A percentile compares a stretch with the other conserved stretches of the same genome.
Evolutionary conservation across 2,888 invertebrate species (phyloP).

Genomic region (Zele albiditarsus): DNA sequence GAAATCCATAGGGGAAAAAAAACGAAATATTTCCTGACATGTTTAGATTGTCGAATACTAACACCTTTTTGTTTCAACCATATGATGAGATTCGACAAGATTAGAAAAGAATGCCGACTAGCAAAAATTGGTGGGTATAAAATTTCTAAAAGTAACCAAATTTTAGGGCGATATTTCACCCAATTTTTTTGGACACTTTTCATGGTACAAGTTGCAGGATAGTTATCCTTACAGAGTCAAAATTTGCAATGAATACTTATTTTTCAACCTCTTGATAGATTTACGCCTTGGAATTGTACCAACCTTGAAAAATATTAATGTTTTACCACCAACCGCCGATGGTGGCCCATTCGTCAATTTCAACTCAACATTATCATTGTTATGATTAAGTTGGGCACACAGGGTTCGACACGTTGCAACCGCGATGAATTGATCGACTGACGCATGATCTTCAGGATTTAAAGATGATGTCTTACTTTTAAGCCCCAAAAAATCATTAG

Average conservation of each 20-base stretch:
- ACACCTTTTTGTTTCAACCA: no score
- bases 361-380: conserved; percentile 47
- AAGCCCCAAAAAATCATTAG: conserved; percentile 64
- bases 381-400: conserved; percentile 57
- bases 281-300: neutral
- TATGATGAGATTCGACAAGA: no score
- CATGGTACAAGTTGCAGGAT: no score
- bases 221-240: no score
- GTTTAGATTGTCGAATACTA: no score
- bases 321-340: conserved; percentile 58
- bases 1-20: no score
- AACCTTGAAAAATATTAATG: conserved; percentile 69
- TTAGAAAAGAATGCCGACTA: no score
- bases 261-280: neutral
- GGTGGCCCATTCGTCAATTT: conserved; percentile 61
- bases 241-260: neutral
- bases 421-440: conserved; percentile 65
- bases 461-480: conserved; percentile 41
- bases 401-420: conserved; percentile 62
- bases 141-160: no score
- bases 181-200: no score
- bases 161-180: no score
- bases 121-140: no score
- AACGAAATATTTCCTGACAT: no score
- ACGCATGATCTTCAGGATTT: conserved; percentile 50